These are phyloP conservation scores for Euproctis similis DNA, from an alignment of 2,888 invertebrate species.

Conservation along the genomic window DNA sequence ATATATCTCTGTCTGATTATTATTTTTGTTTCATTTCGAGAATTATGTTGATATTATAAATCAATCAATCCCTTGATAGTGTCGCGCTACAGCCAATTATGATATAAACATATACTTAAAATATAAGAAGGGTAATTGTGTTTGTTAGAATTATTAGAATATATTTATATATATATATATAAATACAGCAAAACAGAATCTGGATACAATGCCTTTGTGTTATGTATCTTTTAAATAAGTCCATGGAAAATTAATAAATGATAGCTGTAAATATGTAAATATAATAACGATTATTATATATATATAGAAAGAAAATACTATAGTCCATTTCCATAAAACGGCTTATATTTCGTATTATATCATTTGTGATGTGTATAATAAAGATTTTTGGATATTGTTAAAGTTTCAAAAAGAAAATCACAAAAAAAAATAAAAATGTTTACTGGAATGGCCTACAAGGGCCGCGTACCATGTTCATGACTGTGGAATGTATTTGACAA, in stretches of 20 bases:
- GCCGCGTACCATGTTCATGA: constrained; percentile 43
- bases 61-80: too few species aligned
- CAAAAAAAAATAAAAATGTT: constrained; percentile 48
- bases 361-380: constrained; percentile 60
- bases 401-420: constrained; percentile 37
- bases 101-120: too few species aligned
- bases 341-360: constrained; percentile 45
- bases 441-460: constrained; percentile 49
- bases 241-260: constrained; percentile 34
- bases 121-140: too few species aligned
- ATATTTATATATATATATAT: constrained; percentile 1
- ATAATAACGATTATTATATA: too few species aligned
- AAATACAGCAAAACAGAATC: constrained; percentile 7
- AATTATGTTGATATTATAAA: too few species aligned
- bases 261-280: constrained; percentile 66
- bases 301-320: constrained; percentile 35
- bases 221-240: constrained; percentile 30
- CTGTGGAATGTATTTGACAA: constrained; percentile 12
- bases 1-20: too few species aligned
- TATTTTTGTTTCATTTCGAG: too few species aligned
- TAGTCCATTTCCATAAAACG: constrained; percentile 43
- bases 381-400: constrained; percentile 37
- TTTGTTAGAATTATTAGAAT: background rate
- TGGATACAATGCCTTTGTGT: too few species aligned
- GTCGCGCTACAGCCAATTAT: too few species aligned